Conservation (phyloP, 2,797 vertebrate species). For the Orestias chungarensis region DNA sequence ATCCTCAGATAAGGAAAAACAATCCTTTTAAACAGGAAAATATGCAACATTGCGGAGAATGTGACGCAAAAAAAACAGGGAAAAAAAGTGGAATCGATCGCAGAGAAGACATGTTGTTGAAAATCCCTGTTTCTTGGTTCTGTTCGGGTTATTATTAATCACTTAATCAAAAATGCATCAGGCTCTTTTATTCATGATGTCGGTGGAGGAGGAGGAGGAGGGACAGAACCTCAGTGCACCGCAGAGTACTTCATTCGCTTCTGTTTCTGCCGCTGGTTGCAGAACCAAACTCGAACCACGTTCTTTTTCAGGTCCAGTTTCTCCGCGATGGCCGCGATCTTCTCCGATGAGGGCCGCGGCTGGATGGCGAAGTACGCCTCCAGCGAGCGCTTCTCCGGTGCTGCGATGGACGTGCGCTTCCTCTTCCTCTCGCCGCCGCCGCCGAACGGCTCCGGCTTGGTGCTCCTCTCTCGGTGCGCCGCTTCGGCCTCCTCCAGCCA, state of each 20-base stretch:
- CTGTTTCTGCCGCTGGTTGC: slow-evolving; percentile 95
- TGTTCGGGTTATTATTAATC: slow-evolving; percentile 71
- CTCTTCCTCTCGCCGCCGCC: slow-evolving; percentile 86
- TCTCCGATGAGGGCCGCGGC: slow-evolving; percentile 92
- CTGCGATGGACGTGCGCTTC: slow-evolving; percentile 93
- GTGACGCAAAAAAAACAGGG: slow-evolving; percentile 44
- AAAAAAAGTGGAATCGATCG: slow-evolving; percentile 52
- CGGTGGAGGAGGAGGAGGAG: no score
- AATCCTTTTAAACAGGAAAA: slow-evolving; percentile 40
- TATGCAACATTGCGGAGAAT: slow-evolving; percentile 55
- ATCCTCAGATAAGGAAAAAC: slow-evolving; percentile 18
- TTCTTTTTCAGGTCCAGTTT: slow-evolving; percentile 96
- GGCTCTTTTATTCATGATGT: slow-evolving; percentile 68
- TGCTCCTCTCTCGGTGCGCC: slow-evolving; percentile 85
- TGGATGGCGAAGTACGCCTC: slow-evolving; percentile 95
- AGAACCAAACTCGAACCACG: slow-evolving; percentile 94
- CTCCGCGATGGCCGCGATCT: slow-evolving; percentile 91
- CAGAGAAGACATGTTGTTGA: slow-evolving; percentile 56
- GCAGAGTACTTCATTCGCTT: slow-evolving; percentile 96
- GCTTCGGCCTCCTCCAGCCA: slow-evolving; percentile 95
- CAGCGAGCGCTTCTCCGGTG: slow-evolving; percentile 92
- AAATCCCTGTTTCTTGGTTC: slow-evolving; percentile 73
- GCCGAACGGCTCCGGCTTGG: slow-evolving; percentile 85
- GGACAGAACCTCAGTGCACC: slow-evolving; percentile 85
- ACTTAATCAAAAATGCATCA: slow-evolving; percentile 72